phyloP scores from a whole-genome alignment of 1,140 invertebrate genomes.

The Caenorhabditis remanei region DNA sequence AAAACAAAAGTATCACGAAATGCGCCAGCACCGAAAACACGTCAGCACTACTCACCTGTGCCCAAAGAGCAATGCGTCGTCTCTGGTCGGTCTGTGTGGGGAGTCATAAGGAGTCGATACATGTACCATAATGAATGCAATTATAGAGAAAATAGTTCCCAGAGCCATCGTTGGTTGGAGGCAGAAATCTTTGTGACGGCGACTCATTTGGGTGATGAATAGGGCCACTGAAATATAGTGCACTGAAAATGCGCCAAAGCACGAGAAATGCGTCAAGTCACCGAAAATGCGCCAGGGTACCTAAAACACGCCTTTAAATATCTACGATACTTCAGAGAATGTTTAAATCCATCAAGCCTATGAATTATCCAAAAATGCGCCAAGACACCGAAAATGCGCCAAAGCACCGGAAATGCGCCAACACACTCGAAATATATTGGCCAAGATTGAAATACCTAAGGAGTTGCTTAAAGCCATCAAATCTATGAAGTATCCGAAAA shows the following conservation, averaged over 20 bases:
- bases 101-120: slow-evolving; percentile 2
- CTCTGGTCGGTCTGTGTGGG: not conserved
- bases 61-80: not conserved
- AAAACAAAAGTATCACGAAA: not conserved
- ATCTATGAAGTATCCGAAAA: not conserved
- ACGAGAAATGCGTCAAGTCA: not conserved
- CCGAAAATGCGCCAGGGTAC: not conserved
- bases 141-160: not conserved
- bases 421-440: too few relatives aligned
- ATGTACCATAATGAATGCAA: not conserved
- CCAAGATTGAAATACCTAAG: too few relatives aligned
- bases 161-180: not conserved
- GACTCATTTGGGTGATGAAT: slow-evolving; percentile 24
- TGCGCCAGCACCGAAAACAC: not conserved
- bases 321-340: too few relatives aligned
- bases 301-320: not conserved
- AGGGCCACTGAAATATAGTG: not conserved
- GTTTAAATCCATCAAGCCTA: too few relatives aligned
- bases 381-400: not conserved
- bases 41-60: not conserved
- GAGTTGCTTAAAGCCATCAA: too few relatives aligned
- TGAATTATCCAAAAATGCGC: too few relatives aligned
- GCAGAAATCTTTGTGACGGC: not conserved
- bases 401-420: not conserved
- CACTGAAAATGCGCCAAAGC: not conserved